These are phyloP conservation scores for Eulemur mongoz DNA, from an alignment of 2,797 vertebrate genomes.

Conservation along the genomic window DNA sequence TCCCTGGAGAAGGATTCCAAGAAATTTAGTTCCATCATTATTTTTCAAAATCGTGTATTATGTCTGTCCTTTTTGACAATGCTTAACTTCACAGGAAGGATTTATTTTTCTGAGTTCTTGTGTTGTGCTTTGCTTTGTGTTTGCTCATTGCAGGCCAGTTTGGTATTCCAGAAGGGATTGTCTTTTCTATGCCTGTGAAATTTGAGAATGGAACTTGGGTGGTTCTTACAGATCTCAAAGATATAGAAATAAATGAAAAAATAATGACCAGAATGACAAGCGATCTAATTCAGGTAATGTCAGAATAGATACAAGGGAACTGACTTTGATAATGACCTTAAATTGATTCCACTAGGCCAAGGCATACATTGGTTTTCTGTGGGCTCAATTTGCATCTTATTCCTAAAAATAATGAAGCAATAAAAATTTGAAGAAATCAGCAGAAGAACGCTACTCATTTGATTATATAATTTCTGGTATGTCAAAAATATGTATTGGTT, in stretches of 20 bases:
- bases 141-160: slow-evolving; percentile 86
- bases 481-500: slow-evolving; percentile 12
- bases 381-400: background rate
- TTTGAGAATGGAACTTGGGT: slow-evolving; percentile 89
- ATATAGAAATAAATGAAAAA: slow-evolving; percentile 81
- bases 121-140: background rate
- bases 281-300: slow-evolving; percentile 88
- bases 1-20: background rate
- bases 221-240: slow-evolving; percentile 81
- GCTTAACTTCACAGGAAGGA: background rate
- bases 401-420: background rate
- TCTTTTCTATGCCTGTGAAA: slow-evolving; percentile 92
- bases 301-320: background rate
- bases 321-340: background rate
- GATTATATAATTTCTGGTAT: background rate
- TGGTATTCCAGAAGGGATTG: slow-evolving; percentile 87
- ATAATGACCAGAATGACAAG: slow-evolving; percentile 82
- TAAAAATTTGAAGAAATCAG: background rate
- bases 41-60: background rate
- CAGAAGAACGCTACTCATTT: background rate
- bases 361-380: background rate
- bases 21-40: background rate
- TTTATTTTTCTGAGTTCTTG: background rate
- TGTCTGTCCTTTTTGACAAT: background rate
- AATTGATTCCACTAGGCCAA: background rate